Evolutionary conservation across 2,113 vertebrate species (phyloP).

Genomic region (Dryoscopus gambensis): DNA sequence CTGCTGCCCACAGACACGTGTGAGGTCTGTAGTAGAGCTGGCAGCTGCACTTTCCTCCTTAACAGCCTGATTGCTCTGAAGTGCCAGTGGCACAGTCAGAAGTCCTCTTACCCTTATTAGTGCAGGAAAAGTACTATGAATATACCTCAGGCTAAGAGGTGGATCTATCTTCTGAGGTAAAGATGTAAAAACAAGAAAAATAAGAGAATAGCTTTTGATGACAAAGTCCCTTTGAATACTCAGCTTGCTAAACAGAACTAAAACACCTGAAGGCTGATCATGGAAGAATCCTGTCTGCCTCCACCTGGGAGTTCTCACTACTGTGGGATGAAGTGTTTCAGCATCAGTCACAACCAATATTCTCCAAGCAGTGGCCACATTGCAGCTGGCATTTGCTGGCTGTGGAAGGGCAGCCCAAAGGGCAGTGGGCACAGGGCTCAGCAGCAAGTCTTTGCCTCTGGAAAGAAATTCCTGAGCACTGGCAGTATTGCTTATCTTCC

Average conservation of each 20-base stretch:
- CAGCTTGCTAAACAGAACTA: background rate
- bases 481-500: background rate
- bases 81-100: background rate
- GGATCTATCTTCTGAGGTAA: background rate
- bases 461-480: background rate
- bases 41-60: background rate
- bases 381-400: background rate
- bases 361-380: rapidly evolving
- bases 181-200: background rate
- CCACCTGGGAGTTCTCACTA: rapidly evolving
- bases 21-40: background rate
- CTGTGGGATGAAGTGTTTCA: rapidly evolving
- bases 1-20: background rate
- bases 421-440: background rate
- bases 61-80: background rate
- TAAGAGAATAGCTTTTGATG: background rate
- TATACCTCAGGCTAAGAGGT: background rate
- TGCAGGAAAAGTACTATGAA: background rate
- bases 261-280: background rate
- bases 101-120: background rate
- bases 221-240: background rate
- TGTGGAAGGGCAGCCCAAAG: background rate
- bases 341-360: background rate
- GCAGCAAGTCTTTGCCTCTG: background rate
- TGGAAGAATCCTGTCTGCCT: background rate